phyloP scores from a whole-genome alignment of 2,113 vertebrate genomes.

The Trichomycterus rosablanca region DNA sequence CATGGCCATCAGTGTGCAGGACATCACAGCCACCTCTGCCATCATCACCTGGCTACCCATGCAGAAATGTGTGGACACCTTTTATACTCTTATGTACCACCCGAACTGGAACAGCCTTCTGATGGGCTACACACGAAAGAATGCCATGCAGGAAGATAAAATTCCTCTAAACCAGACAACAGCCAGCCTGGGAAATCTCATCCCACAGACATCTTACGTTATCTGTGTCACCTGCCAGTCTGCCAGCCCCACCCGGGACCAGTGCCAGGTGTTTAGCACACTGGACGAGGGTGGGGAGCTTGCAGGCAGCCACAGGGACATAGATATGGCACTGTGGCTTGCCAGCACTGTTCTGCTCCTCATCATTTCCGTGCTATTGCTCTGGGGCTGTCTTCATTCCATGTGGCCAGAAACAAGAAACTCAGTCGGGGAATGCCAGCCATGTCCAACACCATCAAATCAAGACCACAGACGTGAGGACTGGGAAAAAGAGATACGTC shows the following conservation, averaged over 20 bases:
- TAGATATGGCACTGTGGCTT: slow-evolving; percentile 79
- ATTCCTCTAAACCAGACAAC: slow-evolving; percentile 75
- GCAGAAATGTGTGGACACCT: slow-evolving; percentile 72
- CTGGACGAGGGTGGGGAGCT: slow-evolving; percentile 53
- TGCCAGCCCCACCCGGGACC: slow-evolving; percentile 71
- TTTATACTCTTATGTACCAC: slow-evolving; percentile 86
- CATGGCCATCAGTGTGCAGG: slow-evolving; percentile 74
- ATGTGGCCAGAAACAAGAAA: slow-evolving; percentile 58
- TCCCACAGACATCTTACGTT: slow-evolving; percentile 77
- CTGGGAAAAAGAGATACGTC: fast-evolving
- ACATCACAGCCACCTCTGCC: slow-evolving; percentile 75
- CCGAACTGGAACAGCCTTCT: slow-evolving; percentile 79
- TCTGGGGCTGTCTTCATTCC: slow-evolving; percentile 76
- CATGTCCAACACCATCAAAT: slow-evolving; percentile 3
- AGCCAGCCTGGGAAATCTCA: slow-evolving; percentile 72
- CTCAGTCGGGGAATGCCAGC: slow-evolving; percentile 31
- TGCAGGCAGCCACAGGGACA: slow-evolving; percentile 65
- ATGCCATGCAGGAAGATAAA: slow-evolving; percentile 76
- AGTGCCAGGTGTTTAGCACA: slow-evolving; percentile 79
- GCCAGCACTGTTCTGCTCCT: slow-evolving; percentile 78
- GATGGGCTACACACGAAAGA: slow-evolving; percentile 73
- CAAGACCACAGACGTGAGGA: slow-evolving; percentile 12
- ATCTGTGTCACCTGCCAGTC: slow-evolving; percentile 83
- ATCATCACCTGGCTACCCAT: slow-evolving; percentile 72
- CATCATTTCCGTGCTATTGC: slow-evolving; percentile 66